Conservation (phyloP, 2,888 invertebrate genomes). For the Machimus rusticus region DNA sequence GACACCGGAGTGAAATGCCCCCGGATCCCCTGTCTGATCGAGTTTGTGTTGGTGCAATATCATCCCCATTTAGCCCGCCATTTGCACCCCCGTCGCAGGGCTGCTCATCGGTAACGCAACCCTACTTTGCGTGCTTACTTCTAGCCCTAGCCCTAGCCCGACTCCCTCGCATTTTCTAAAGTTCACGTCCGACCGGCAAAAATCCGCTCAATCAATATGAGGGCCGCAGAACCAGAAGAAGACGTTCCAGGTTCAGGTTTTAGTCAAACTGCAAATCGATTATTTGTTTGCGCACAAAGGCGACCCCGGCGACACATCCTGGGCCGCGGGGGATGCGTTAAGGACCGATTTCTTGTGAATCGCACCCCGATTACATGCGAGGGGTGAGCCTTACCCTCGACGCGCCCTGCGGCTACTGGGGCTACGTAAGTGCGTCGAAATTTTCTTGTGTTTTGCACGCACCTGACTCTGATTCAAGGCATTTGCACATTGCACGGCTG, state of each 20-base stretch:
- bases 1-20: neutral
- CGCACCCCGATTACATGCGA: neutral
- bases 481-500: neutral
- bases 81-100: conserved; percentile 12
- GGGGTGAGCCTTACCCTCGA: neutral
- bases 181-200: neutral
- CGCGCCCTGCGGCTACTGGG: neutral
- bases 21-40: neutral
- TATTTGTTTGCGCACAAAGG: conserved; percentile 32
- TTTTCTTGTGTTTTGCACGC: conserved; percentile 15
- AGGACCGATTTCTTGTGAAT: conserved; percentile 9
- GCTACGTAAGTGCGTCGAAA: neutral
- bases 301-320: conserved; percentile 2
- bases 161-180: neutral
- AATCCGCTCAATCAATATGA: conserved; percentile 13
- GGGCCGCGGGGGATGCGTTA: conserved; percentile 10
- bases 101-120: conserved; percentile 21
- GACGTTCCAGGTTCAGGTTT: conserved; percentile 15
- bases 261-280: conserved; percentile 38
- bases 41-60: conserved; percentile 24
- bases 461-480: neutral
- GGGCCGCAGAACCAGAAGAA: neutral
- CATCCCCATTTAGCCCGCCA: neutral
- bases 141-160: neutral
- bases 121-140: neutral